Evolutionary conservation across 2,797 vertebrate genomes (phyloP), one percentile per base, ranked within the genome.

Genomic region (Esox lucius): DNA sequence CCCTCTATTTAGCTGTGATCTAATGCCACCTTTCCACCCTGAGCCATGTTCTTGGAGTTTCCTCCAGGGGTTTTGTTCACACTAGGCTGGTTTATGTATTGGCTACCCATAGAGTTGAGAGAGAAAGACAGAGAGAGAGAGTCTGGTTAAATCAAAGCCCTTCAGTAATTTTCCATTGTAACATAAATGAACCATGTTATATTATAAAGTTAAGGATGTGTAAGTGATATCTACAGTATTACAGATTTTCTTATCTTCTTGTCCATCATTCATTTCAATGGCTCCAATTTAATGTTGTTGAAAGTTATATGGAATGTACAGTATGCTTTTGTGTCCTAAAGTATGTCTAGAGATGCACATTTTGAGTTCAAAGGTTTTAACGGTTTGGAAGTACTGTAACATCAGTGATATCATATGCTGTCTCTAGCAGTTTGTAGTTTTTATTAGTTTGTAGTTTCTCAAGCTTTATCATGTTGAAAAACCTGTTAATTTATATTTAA

Each of bases 21-120:
- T 79, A 79, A 90, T 83, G 80, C 81, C 85, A 78, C 82, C 78
- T 83, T 82, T 68, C 56, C 69, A 26, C 16, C n/a, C 76, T 28
- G 31, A 35, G 26, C 70, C 64, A 35, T 75, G 79, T 76, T 75
- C 56, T 17, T 62, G 0, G 6, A 33, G 13, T 53, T 59, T 72
- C 75, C 88, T 86, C 78, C 0, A 65, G 84, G 84, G 86, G 83
- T 75, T 31, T 15, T 33, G 64, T 66, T 66, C 31, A 33, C 31
- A 33, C 64, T 66, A 19, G 16, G 49, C 56, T 13, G n/a, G 64
- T 1, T 31, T 77, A 82, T 3, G 0, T 64, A 24, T 64, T 26
- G 26, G 61, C 62, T 65, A 65, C 59, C 28, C 5, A 5, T 28
- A 31, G 62, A 16, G 28, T 26, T 12, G 9, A 59, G 7, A 59